phyloP scores from a whole-genome alignment of 2,797 vertebrate genomes.

The Helicolenus hilgendorfi region DNA sequence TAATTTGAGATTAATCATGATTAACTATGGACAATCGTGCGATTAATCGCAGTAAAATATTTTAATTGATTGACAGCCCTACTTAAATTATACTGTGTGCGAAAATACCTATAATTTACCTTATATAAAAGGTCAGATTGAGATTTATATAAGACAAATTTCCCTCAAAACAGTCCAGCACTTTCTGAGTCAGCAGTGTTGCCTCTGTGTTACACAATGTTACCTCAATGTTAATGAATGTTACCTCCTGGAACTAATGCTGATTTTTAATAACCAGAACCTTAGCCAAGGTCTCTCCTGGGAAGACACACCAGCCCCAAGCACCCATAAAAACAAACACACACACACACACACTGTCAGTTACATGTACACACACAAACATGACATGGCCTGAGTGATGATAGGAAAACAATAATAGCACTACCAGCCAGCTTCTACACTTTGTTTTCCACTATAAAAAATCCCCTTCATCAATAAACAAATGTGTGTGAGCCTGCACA shows the following conservation, averaged over 20 bases:
- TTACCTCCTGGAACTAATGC: constrained; percentile 34
- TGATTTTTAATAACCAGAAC: constrained; percentile 46
- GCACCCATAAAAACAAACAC: constrained; percentile 1
- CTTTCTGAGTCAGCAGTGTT: constrained; percentile 7
- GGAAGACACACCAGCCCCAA: constrained; percentile 5
- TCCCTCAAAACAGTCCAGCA: background rate
- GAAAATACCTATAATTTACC: background rate
- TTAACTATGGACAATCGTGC: too few relatives aligned
- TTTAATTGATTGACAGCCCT: too few relatives aligned
- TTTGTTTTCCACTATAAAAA: constrained; percentile 42
- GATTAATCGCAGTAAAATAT: too few relatives aligned
- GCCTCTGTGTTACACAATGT: constrained; percentile 26
- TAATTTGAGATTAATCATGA: too few relatives aligned
- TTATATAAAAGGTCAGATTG: background rate
- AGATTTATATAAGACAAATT: background rate
- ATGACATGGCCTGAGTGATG: background rate
- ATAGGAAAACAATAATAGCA: constrained; percentile 4
- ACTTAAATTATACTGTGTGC: too few relatives aligned
- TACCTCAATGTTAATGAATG: background rate
- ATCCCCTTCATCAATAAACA: constrained; percentile 62
- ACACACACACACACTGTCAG: background rate
- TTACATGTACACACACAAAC: background rate
- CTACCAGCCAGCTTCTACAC: background rate
- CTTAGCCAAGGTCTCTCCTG: constrained; percentile 33
- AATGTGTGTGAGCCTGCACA: constrained; percentile 43